These are phyloP conservation scores for Eidolon dupreanum DNA, from an alignment of 2,797 vertebrate genomes.

Conservation along the genomic window DNA sequence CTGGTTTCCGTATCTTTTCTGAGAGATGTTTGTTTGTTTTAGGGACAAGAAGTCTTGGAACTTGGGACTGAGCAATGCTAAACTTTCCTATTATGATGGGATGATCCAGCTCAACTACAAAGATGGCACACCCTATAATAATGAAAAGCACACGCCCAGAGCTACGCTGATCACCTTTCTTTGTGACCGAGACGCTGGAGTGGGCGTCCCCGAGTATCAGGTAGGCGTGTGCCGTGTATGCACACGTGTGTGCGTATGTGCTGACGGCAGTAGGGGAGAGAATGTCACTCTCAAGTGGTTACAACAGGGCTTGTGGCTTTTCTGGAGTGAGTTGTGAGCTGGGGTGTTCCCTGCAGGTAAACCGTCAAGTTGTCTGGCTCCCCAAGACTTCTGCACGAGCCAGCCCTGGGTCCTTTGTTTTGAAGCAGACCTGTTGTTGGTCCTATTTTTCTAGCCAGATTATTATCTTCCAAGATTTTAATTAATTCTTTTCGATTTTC, in stretches of 20 bases:
- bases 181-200: constrained; percentile 91
- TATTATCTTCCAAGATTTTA: neutral
- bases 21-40: neutral
- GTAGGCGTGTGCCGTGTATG: constrained; percentile 77
- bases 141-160: constrained; percentile 88
- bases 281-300: rapidly evolving
- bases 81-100: constrained; percentile 95
- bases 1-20: neutral
- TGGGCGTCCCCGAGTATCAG: constrained; percentile 93
- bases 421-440: neutral
- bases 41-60: constrained; percentile 87
- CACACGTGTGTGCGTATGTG: rapidly evolving
- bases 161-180: constrained; percentile 95
- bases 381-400: neutral
- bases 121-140: constrained; percentile 92
- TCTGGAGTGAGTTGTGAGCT: neutral
- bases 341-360: neutral
- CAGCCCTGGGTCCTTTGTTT: neutral
- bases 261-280: rapidly evolving
- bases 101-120: constrained; percentile 93
- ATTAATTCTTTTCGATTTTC: neutral
- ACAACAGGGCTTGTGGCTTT: neutral
- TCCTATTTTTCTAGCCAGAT: neutral
- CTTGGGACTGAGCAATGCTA: constrained; percentile 90
- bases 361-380: neutral